phyloP scores from a whole-genome alignment of 1,140 invertebrate species.

The Trachymyrmex septentrionalis region DNA sequence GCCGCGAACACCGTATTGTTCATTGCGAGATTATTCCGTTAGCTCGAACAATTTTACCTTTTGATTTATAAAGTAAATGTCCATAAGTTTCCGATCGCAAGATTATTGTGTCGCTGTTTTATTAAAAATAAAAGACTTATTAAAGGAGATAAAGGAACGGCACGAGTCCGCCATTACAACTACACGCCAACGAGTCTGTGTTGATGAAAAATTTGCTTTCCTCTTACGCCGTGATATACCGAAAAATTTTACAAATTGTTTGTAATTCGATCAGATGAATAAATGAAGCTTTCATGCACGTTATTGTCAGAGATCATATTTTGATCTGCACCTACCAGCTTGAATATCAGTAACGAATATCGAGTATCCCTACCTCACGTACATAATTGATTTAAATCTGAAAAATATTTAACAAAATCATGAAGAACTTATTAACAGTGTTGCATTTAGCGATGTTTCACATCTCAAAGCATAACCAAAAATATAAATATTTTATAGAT shows the following conservation, averaged over 20 bases:
- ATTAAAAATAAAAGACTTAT: slow-evolving; percentile 16
- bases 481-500: no score
- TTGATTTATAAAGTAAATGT: background rate
- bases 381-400: background rate
- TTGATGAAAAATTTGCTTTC: background rate
- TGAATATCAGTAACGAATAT: background rate
- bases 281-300: background rate
- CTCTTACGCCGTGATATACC: background rate
- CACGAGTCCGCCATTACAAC: no score
- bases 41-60: background rate
- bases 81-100: background rate
- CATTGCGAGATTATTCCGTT: slow-evolving; percentile 16
- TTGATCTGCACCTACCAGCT: background rate
- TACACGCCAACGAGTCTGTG: background rate
- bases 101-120: background rate
- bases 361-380: background rate
- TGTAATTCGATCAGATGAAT: background rate
- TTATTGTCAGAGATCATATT: slow-evolving; percentile 6
- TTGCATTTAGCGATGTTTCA: no score
- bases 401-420: slow-evolving; percentile 9
- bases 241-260: background rate
- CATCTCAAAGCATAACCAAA: no score
- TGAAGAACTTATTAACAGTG: no score
- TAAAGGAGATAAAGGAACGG: background rate
- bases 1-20: background rate